A percentile compares a stretch with the other conserved stretches of the same genome.
These are phyloP conservation scores for Bufo bufo DNA, from an alignment of 2,113 vertebrate species.

Conservation along the genomic window DNA sequence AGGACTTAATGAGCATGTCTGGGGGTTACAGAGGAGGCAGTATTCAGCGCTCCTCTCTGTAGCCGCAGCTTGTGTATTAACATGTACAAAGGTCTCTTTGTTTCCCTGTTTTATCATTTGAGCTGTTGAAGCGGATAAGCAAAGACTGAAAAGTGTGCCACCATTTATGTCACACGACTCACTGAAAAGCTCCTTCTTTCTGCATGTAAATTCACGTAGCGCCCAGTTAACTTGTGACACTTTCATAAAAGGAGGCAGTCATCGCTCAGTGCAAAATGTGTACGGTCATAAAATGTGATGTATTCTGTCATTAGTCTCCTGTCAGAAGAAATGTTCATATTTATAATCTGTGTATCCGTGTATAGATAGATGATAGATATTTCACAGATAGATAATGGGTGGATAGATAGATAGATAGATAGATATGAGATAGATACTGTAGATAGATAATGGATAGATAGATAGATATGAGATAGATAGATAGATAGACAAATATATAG, in stretches of 20 bases:
- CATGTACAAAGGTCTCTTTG: constrained; percentile 29
- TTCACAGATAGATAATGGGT: neutral
- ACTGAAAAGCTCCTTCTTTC: neutral
- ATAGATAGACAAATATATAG: too few species aligned
- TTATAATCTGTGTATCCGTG: neutral
- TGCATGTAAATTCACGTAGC: neutral
- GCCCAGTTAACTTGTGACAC: neutral
- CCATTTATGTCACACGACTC: constrained; percentile 34
- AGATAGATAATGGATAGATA: neutral
- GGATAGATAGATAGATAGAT: neutral
- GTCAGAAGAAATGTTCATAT: neutral
- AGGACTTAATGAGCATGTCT: neutral
- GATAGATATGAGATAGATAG: neutral
- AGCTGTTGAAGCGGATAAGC: constrained; percentile 20
- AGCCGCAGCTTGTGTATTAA: constrained; percentile 2
- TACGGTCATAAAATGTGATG: too few species aligned
- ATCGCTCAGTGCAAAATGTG: neutral
- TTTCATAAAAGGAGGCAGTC: neutral
- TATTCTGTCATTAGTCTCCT: neutral
- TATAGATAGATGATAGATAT: neutral
- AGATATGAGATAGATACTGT: neutral
- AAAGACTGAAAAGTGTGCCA: constrained; percentile 31
- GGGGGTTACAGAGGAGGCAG: neutral
- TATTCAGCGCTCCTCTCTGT: neutral
- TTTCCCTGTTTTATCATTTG: constrained; percentile 26